A percentile compares a stretch with the other conserved stretches of the same genome.
These are phyloP conservation scores for Microtus pennsylvanicus DNA, from an alignment of 2,113 vertebrate species.

Conservation along the genomic window DNA sequence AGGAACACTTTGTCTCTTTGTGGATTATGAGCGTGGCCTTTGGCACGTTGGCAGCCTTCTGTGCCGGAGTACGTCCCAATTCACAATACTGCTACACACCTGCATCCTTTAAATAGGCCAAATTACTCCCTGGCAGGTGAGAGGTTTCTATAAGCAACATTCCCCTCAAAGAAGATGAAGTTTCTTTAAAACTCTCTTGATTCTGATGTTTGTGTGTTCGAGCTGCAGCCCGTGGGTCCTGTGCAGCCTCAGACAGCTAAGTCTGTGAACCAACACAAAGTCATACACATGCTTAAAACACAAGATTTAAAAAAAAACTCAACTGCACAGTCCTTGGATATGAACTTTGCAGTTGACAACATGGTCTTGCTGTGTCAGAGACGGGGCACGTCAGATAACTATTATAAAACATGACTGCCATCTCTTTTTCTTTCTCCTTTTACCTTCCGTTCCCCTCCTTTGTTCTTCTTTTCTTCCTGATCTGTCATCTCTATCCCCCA, in stretches of 20 bases:
- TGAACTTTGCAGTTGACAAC: neutral
- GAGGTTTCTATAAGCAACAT: neutral
- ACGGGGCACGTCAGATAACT: neutral
- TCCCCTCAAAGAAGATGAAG: neutral
- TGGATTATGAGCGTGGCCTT: neutral
- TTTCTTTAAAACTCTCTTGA: constrained; percentile 28
- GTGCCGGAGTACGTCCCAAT: neutral
- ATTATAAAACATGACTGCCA: neutral
- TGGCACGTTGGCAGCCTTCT: constrained; percentile 15
- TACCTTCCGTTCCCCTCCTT: too few species aligned
- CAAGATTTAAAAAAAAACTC: neutral
- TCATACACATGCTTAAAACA: neutral
- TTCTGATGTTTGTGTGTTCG: neutral
- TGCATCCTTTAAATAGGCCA: constrained; percentile 57
- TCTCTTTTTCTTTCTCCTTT: neutral
- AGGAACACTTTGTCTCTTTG: neutral
- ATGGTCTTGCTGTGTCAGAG: neutral
- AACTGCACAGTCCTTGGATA: neutral
- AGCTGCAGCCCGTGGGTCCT: neutral
- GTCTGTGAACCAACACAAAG: neutral
- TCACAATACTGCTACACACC: constrained; percentile 47
- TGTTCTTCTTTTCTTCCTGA: neutral
- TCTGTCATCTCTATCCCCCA: too few species aligned
- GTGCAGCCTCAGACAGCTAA: neutral
- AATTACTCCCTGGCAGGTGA: neutral